Conservation (phyloP, 1,140 invertebrate genomes). For the Danaus plexippus region DNA sequence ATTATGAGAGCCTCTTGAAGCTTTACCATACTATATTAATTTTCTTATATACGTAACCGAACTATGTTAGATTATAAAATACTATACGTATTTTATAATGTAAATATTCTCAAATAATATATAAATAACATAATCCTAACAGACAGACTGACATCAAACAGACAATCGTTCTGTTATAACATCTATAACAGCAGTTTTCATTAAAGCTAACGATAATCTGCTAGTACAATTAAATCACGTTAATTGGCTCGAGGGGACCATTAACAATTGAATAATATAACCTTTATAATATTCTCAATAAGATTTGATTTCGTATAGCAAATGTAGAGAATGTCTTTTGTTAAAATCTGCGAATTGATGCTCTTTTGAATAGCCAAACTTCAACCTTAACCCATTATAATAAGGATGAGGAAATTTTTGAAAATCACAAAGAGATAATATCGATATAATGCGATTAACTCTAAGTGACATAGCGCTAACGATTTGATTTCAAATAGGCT, state of each 20-base stretch:
- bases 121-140: conserved; percentile 6
- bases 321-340: conserved; percentile 29
- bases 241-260: conserved; percentile 53
- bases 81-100: no score
- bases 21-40: conserved; percentile 9
- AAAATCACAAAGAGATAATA: conserved; percentile 58
- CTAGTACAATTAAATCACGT: conserved; percentile 61
- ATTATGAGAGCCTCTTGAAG: conserved; percentile 42
- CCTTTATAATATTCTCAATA: conserved; percentile 23
- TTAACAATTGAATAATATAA: conserved; percentile 18
- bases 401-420: conserved; percentile 16
- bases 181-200: conserved; percentile 1
- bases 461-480: conserved; percentile 59
- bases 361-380: conserved; percentile 15
- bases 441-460: conserved; percentile 58
- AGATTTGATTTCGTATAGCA: conserved; percentile 26
- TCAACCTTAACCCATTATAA: conserved; percentile 23
- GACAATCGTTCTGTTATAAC: conserved; percentile 15
- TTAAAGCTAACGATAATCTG: conserved; percentile 45
- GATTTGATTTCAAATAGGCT: conserved; percentile 46
- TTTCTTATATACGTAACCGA: conserved; percentile 1
- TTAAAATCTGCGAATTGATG: conserved; percentile 40
- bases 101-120: background rate
- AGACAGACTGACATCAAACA: conserved; percentile 16
- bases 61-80: background rate